These are phyloP conservation scores for Meleagris gallopavo DNA, from an alignment of 2,113 vertebrate genomes.

Conservation along the genomic window DNA sequence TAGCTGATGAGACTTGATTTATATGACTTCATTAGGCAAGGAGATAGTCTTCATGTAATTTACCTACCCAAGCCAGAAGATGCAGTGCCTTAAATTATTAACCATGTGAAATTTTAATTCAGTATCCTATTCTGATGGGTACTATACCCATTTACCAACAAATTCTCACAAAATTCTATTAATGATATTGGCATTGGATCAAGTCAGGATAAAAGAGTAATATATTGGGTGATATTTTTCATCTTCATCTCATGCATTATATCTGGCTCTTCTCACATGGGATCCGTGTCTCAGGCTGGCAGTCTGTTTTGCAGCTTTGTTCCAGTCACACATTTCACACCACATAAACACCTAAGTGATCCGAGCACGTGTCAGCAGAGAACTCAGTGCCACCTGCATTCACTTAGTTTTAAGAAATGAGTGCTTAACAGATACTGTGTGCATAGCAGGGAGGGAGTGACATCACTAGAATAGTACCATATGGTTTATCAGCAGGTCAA, in stretches of 20 bases:
- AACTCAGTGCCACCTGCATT: neutral
- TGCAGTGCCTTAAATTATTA: neutral
- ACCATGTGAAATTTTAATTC: neutral
- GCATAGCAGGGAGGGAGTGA: neutral
- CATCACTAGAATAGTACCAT: neutral
- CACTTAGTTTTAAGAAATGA: neutral
- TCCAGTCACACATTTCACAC: neutral
- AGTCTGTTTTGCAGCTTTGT: neutral
- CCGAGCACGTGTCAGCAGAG: neutral
- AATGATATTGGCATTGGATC: neutral
- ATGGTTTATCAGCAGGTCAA: conserved; percentile 2
- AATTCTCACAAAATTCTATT: neutral
- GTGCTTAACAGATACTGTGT: neutral
- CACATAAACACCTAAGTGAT: neutral
- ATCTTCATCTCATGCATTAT: neutral
- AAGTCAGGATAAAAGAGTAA: neutral
- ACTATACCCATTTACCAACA: neutral
- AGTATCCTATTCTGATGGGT: neutral
- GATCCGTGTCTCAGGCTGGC: neutral
- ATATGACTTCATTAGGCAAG: neutral
- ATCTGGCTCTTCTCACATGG: neutral
- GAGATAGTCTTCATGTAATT: neutral
- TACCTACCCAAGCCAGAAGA: neutral
- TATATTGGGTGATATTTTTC: accelerated
- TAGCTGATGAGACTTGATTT: neutral